Evolutionary conservation across 2,888 invertebrate genomes (phyloP).

Genomic region (Agapetus fuscipes): DNA sequence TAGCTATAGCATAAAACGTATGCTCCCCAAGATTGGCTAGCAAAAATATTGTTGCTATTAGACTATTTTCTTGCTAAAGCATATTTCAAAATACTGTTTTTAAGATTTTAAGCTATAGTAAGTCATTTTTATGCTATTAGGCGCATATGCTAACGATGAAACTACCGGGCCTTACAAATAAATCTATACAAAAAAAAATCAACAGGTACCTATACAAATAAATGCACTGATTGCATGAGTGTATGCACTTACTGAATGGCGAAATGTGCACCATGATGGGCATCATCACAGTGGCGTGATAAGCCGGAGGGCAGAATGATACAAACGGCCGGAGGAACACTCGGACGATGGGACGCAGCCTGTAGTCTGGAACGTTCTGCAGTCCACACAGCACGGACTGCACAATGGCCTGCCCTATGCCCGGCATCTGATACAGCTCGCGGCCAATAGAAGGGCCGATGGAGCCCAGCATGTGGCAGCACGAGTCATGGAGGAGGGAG

Average conservation of each 20-base stretch:
- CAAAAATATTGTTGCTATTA: too few relatives aligned
- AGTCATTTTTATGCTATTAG: too few relatives aligned
- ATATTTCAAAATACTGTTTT: too few relatives aligned
- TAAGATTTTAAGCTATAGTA: too few relatives aligned
- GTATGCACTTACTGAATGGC: conserved; percentile 69
- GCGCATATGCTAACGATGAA: too few relatives aligned
- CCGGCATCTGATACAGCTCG: conserved; percentile 72
- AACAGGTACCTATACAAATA: too few relatives aligned
- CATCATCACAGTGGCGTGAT: conserved; percentile 63
- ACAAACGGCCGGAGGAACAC: conserved; percentile 81
- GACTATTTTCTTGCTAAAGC: too few relatives aligned
- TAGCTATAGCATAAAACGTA: too few relatives aligned
- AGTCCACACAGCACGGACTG: conserved; percentile 62
- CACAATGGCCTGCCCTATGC: conserved; percentile 63
- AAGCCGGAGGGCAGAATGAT: conserved; percentile 75
- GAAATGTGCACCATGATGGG: conserved; percentile 71
- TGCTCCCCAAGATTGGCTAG: too few relatives aligned
- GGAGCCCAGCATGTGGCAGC: conserved; percentile 70
- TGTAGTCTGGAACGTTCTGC: conserved; percentile 71
- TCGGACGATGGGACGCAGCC: conserved; percentile 72
- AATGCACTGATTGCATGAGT: too few relatives aligned
- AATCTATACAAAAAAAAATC: too few relatives aligned
- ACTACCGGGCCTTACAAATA: too few relatives aligned
- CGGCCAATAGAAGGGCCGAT: conserved; percentile 72
- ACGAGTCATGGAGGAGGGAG: conserved; percentile 67